phyloP scores from a whole-genome alignment of 2,797 vertebrate genomes.

The Sebastes iracundus region DNA sequence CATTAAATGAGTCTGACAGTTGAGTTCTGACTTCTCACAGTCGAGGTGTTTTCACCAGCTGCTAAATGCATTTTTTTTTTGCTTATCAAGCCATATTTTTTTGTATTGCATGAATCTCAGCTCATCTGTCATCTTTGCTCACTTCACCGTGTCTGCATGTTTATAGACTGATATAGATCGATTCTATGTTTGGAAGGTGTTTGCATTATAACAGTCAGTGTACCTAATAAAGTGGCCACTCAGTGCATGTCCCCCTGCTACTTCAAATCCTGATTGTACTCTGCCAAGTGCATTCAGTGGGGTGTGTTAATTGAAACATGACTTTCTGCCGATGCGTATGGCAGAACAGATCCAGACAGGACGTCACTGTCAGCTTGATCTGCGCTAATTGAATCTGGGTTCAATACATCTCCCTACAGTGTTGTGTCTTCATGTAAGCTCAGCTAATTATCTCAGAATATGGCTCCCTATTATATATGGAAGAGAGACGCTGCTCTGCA shows the following conservation, averaged over 20 bases:
- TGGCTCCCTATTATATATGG: constrained; percentile 28
- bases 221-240: neutral
- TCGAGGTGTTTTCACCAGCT: neutral
- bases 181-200: neutral
- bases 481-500: constrained; percentile 2
- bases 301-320: constrained; percentile 7
- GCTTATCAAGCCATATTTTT: neutral
- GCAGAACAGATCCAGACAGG: constrained; percentile 11
- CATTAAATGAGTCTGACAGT: neutral
- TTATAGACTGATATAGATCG: neutral
- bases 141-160: neutral
- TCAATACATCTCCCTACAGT: constrained; percentile 42
- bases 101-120: neutral
- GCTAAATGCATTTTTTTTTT: neutral
- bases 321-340: constrained; percentile 9
- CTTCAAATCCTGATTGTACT: neutral
- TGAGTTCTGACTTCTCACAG: constrained; percentile 6
- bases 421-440: constrained; percentile 32
- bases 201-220: constrained; percentile 7
- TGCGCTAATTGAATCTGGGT: constrained; percentile 53
- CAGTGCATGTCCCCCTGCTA: neutral
- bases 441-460: constrained; percentile 52
- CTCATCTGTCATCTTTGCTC: neutral
- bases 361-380: constrained; percentile 27
- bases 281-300: neutral